Evolutionary conservation across 1,140 invertebrate species (phyloP), one percentile per base, ranked within the genome.

Genomic region (Drosophila quadrilineata): DNA sequence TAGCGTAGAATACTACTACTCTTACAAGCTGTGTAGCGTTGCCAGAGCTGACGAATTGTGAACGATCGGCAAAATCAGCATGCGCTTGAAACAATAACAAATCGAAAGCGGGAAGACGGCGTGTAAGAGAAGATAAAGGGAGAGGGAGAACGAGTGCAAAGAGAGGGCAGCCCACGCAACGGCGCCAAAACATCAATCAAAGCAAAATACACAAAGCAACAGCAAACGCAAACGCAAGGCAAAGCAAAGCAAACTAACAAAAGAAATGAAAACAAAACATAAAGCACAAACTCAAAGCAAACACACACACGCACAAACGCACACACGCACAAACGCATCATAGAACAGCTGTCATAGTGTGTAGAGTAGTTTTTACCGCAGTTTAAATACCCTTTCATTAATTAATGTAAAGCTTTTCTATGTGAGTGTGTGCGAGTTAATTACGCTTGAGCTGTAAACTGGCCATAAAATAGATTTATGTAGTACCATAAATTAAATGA

Each of bases 121-220:
- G n/a, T n/a, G n/a, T n/a, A n/a, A n/a, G n/a, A n/a, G n/a, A n/a
- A n/a, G n/a, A n/a, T n/a, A n/a, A n/a, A n/a, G n/a, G n/a, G n/a
- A n/a, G n/a, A n/a, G n/a, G n/a, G n/a, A n/a, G n/a, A n/a, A n/a
- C n/a, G n/a, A n/a, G n/a, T 5, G 2, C 19, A 22, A 5, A 31
- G 9, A 3, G 6, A 6, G 52, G 28, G 29, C 40, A 22, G 43
- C 56, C 63, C 63, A 60, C 58, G 64, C 58, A 62, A 26, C 41
- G 57, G 63, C 64, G 64, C 57, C 57, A 54, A 54, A 62, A 62
- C 64, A 67, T 67, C 64, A 67, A 67, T 67, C 64, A 67, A 67
- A 67, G 49, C 57, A 54, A 67, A 67, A 62, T 62, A 62, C 49
- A 53, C 64, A 67, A 67, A 41, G n/a, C n/a, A n/a, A n/a, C n/a